Evolutionary conservation across 1,140 invertebrate genomes (phyloP).

Genomic region (Bombus terrestris): DNA sequence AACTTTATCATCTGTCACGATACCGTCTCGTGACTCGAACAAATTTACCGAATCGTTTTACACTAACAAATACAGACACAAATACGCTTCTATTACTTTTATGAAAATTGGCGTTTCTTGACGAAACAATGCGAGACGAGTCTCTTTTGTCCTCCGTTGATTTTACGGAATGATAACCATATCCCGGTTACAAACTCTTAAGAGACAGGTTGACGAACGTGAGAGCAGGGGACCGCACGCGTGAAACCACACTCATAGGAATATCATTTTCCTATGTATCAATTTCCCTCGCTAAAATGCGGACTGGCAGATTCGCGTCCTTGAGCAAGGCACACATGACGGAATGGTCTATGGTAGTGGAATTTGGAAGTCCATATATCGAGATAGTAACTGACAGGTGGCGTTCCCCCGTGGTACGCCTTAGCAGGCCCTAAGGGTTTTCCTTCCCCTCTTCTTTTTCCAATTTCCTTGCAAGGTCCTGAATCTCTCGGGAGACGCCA

Average conservation of each 20-base stretch:
- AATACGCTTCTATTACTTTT: no score
- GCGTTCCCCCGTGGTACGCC: slow-evolving; percentile 13
- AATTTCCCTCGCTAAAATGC: neutral
- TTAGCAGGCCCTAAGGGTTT: slow-evolving; percentile 47
- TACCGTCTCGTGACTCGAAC: no score
- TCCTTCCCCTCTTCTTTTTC: slow-evolving; percentile 30
- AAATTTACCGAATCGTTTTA: no score
- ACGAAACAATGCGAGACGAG: no score
- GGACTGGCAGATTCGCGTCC: neutral
- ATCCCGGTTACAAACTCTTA: neutral
- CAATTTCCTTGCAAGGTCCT: slow-evolving; percentile 50
- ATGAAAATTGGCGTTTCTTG: no score
- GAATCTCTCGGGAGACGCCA: slow-evolving; percentile 37
- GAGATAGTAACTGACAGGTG: slow-evolving; percentile 34
- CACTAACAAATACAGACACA: no score
- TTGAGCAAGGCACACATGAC: neutral
- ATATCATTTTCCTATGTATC: neutral
- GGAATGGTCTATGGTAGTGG: neutral
- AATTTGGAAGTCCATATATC: slow-evolving; percentile 62
- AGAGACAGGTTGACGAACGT: neutral
- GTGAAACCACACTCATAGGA: neutral
- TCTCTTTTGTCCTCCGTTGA: no score
- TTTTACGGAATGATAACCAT: no score
- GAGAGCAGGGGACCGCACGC: neutral
- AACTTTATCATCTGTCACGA: no score